phyloP scores from a whole-genome alignment of 2,113 vertebrate species.

The Forbesichthys papilliferus region DNA sequence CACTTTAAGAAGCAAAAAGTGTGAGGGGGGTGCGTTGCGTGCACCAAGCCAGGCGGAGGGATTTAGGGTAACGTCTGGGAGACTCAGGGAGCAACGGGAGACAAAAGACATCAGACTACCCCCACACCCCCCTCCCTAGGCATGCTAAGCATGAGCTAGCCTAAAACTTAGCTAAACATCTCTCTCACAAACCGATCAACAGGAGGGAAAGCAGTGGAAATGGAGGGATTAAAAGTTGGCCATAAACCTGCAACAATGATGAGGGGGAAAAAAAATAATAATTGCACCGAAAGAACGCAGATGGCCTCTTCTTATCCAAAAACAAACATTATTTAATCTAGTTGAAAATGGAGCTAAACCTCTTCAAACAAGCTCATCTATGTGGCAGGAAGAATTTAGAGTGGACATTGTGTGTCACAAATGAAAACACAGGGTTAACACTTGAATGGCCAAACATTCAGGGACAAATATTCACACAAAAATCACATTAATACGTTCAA shows the following conservation, averaged over 20 bases:
- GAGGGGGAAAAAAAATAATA: conserved; percentile 2
- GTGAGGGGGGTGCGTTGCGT: not conserved
- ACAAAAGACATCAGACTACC: conserved; percentile 47
- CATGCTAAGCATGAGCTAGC: conserved; percentile 50
- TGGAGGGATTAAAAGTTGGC: conserved; percentile 56
- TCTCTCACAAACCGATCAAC: conserved; percentile 45
- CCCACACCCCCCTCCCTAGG: conserved; percentile 30
- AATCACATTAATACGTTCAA: no score
- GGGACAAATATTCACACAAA: no score
- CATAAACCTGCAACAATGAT: conserved; percentile 35
- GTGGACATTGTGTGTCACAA: conserved; percentile 46
- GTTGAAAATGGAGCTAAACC: conserved; percentile 59
- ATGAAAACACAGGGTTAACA: not conserved
- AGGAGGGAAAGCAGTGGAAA: conserved; percentile 41
- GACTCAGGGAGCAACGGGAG: conserved; percentile 51
- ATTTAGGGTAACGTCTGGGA: conserved; percentile 29
- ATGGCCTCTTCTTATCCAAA: conserved; percentile 36
- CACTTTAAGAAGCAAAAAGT: not conserved
- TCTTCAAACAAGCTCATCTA: conserved; percentile 58
- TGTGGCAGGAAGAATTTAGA: conserved; percentile 52
- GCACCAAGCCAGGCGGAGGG: not conserved
- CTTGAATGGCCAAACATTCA: no score
- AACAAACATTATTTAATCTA: conserved; percentile 59
- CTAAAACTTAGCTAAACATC: conserved; percentile 56
- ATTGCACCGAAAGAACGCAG: conserved; percentile 24